Conservation (phyloP, 1,140 invertebrate genomes). For the Pomacea maculata region DNA sequence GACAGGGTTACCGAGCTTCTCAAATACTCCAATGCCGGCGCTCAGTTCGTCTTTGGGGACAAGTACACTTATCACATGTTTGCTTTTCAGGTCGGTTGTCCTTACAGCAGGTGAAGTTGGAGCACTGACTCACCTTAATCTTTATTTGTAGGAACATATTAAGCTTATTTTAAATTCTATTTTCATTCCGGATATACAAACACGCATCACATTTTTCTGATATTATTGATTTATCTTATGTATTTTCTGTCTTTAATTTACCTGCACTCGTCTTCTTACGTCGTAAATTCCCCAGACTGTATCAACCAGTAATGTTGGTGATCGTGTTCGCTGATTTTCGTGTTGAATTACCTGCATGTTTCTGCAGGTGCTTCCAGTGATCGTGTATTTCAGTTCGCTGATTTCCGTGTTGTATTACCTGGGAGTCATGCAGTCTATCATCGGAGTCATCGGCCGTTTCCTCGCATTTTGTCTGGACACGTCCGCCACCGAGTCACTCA, state of each 20-base stretch:
- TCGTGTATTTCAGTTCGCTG: slow-evolving; percentile 61
- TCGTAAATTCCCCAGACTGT: too few species aligned
- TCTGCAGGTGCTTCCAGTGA: slow-evolving; percentile 57
- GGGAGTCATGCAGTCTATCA: slow-evolving; percentile 59
- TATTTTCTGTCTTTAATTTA: too few species aligned
- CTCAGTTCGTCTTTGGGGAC: slow-evolving; percentile 85
- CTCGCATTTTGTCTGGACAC: slow-evolving; percentile 51
- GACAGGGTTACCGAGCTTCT: slow-evolving; percentile 78
- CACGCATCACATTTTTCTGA: too few species aligned
- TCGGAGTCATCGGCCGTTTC: slow-evolving; percentile 44
- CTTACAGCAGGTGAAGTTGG: too few species aligned
- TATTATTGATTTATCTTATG: too few species aligned
- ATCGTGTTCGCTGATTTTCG: neutral
- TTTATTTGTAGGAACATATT: too few species aligned
- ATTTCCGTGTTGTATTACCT: slow-evolving; percentile 62
- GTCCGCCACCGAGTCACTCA: slow-evolving; percentile 59
- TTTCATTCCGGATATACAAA: too few species aligned
- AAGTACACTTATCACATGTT: slow-evolving; percentile 51
- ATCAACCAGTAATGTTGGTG: too few species aligned
- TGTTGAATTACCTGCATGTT: too few species aligned
- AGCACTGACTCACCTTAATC: too few species aligned
- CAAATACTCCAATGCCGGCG: slow-evolving; percentile 78
- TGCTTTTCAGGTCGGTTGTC: slow-evolving; percentile 48
- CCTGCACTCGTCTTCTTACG: too few species aligned
- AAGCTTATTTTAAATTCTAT: too few species aligned